Base-by-base conservation (phyloP, 2,797 vertebrate genomes). In the Enteromius unitaeniatus region DNA sequence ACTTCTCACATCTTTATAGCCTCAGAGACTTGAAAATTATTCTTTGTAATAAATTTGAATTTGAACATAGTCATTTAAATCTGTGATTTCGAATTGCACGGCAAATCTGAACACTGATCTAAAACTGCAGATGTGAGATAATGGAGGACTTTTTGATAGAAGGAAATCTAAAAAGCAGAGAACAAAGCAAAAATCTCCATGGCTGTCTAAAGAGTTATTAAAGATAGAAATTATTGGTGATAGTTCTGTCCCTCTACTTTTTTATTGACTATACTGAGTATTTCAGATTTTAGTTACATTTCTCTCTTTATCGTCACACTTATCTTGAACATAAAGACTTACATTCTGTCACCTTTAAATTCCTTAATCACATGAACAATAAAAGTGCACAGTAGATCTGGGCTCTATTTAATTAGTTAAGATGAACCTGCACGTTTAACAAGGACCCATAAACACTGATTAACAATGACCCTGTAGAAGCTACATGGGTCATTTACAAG, bases 371-470 rank as follows among this genome's bases (percentile, higher is more conserved):
- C 23, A 45, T 3, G 58, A 31, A 45, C 42, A 60, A 78, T 67
- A 26, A 64, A 74, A 67, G 8, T 11, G 4, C 68, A 45, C 11
- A 40, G 75, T 72, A 49, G 31, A 34, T 45, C 9, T 47, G 53
- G 76, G 51, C 67, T 68, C 53, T 26, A 74, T 60, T 82, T 55
- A 58, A 86, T 81, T 85, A 75, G 37, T 67, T 60, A 23, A 85
- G 58, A 73, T 82, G 55, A 67, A 69, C 79, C 53, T 60, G 60
- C 37, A 51, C 55, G 60, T 80, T 80, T 85, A 69, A 73, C 64
- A 65, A 37, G 10, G 78, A 79, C 34, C 84, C 53, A 78, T 82
- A 86, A 84, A 86, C 70, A 62, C 49, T 72, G 55, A 77, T 78
- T 70, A 76, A 53, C 47, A 80, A 26, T 81, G 86, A 84, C 31